Evolutionary conservation across 2,888 invertebrate species (phyloP), one percentile per base, ranked within the genome.

Genomic region (Lysandra bellargus): DNA sequence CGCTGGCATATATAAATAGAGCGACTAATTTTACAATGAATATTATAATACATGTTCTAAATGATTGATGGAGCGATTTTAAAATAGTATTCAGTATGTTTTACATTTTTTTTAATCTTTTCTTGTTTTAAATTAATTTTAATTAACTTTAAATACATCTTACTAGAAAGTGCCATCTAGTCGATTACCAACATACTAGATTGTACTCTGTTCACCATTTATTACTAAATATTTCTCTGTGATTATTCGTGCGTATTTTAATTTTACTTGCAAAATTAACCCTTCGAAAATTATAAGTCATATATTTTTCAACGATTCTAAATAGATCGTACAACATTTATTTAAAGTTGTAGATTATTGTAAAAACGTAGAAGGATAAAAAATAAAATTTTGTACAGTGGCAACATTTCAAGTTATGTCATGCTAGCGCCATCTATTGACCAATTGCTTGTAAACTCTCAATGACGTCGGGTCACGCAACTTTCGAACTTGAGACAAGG

Each of bases 401-500:
- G 81, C 69, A 81, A 82, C 79, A 76, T 75, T 44, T 5, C 3
- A 40, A 2, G 5, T 2, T 69, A 69, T 4, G 33, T 78, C 14
- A 6, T 3, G 73, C 44, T 37, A 87, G 83, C 85, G 90, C 84
- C 91, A 91, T 87, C 92, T 92, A 72, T 4, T n/a, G 81, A 84
- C 86, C 82, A 73, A 73, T 49, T 17, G 23, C 60, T 37, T 60
- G 37, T 14, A 81, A 79, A 72, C 44, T 53, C 49, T 37, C 64
- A 79, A 79, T 84, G 83, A 84, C 83, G 82, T 82, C 82, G 76
- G 84, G 84, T 80, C 86, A 88, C 89, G 90, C 91, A 91, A 91
- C 89, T 92, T 91, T 92, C 90, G 87, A 91, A 91, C 91, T 91
- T 92, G 91, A 86, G 85, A 85, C 89, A 88, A 90, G 87, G 87